phyloP scores from a whole-genome alignment of 2,113 vertebrate species.

The Corynorhinus townsendii region DNA sequence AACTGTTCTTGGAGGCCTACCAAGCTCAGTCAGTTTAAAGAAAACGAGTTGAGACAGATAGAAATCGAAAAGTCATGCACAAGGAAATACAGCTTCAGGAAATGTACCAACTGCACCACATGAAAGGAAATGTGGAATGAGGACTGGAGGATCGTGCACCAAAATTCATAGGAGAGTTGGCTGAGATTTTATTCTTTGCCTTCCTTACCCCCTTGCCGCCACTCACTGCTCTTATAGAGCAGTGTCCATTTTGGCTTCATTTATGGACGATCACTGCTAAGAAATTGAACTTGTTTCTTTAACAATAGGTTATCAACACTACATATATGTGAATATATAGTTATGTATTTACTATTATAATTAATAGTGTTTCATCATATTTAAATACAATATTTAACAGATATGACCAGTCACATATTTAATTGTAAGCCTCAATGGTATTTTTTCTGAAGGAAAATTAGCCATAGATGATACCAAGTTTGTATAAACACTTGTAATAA shows the following conservation, averaged over 20 bases:
- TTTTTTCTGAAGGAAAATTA: conserved; percentile 12
- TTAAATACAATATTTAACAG: background rate
- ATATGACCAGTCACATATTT: background rate
- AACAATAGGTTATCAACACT: background rate
- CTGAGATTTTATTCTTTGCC: background rate
- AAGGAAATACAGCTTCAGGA: background rate
- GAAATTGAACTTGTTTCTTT: background rate
- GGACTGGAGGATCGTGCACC: background rate
- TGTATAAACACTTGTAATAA: background rate
- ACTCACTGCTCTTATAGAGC: background rate
- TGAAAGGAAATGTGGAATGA: background rate
- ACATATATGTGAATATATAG: background rate
- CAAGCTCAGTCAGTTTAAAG: background rate
- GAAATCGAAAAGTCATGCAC: background rate
- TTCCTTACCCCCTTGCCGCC: background rate
- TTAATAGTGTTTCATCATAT: background rate
- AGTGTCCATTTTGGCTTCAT: background rate
- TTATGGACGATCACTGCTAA: background rate
- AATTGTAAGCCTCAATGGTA: background rate
- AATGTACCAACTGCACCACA: background rate
- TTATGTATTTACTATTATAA: background rate
- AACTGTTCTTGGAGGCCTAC: background rate
- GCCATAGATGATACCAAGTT: background rate
- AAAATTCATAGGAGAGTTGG: background rate
- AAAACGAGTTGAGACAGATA: background rate